Conservation (phyloP, 1,140 invertebrate species). For the Cephus cinctus region DNA sequence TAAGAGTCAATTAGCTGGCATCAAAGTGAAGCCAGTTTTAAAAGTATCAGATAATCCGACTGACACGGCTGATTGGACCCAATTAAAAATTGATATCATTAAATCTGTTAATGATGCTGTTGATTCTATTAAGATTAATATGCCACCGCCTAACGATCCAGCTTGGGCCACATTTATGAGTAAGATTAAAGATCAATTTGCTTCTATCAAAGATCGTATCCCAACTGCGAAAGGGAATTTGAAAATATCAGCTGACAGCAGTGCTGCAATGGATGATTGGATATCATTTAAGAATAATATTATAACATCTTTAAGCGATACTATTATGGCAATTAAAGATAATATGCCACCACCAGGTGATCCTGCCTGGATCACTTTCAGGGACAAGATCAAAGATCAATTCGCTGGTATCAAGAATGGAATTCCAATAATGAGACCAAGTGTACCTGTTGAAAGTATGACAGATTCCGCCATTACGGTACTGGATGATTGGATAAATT, state of each 20-base stretch:
- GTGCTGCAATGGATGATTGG: slow-evolving; percentile 14
- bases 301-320: slow-evolving; percentile 10
- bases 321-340: slow-evolving; percentile 8
- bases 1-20: not conserved
- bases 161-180: not conserved
- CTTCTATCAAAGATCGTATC: slow-evolving; percentile 11
- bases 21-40: not conserved
- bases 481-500: slow-evolving; percentile 7
- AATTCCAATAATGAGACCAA: not conserved
- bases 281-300: slow-evolving; percentile 15
- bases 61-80: not conserved
- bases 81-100: not conserved
- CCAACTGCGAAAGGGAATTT: slow-evolving; percentile 2
- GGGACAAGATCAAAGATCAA: slow-evolving; percentile 13
- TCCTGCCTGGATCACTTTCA: slow-evolving; percentile 14
- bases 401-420: slow-evolving; percentile 3
- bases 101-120: not conserved
- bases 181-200: not conserved
- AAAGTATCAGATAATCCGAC: not conserved
- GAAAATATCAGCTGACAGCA: slow-evolving; percentile 1
- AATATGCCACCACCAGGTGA: slow-evolving; percentile 16
- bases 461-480: not conserved
- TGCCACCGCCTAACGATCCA: not conserved
- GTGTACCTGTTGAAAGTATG: not conserved
- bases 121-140: not conserved